Evolutionary conservation across 1,140 invertebrate genomes (phyloP).

Genomic region (Heliconius hermathena): DNA sequence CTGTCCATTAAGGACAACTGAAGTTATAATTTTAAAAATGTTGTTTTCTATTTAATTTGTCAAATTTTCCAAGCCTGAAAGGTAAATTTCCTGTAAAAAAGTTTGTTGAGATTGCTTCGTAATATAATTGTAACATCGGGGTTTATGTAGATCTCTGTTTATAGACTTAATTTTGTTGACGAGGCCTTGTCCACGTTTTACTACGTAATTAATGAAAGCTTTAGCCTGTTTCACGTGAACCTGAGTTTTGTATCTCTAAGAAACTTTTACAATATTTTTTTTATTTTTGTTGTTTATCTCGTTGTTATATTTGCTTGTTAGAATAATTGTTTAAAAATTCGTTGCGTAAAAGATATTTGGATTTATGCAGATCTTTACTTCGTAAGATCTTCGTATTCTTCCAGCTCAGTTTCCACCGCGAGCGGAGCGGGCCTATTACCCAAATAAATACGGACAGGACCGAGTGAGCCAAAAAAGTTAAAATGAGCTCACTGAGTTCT

Average conservation of each 20-base stretch:
- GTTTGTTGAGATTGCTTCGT: background rate
- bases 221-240: background rate
- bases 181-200: slow-evolving; percentile 2
- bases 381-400: too few relatives aligned
- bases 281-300: too few relatives aligned
- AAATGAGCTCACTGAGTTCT: too few relatives aligned
- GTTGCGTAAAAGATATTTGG: too few relatives aligned
- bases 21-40: background rate
- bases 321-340: too few relatives aligned
- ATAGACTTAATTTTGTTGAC: background rate
- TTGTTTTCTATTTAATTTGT: background rate
- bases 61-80: background rate
- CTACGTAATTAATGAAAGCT: slow-evolving; percentile 6
- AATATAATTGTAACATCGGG: background rate
- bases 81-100: background rate
- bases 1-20: too few relatives aligned
- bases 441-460: too few relatives aligned
- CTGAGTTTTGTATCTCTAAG: background rate
- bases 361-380: too few relatives aligned
- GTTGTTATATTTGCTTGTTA: too few relatives aligned
- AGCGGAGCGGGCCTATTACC: too few relatives aligned
- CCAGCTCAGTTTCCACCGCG: too few relatives aligned
- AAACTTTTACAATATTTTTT: background rate
- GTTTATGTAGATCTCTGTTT: slow-evolving; percentile 1
- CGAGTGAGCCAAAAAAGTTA: too few relatives aligned